Evolutionary conservation across 1,140 invertebrate species (phyloP), one percentile per base, ranked within the genome.

Genomic region (Trissolcus basalis): DNA sequence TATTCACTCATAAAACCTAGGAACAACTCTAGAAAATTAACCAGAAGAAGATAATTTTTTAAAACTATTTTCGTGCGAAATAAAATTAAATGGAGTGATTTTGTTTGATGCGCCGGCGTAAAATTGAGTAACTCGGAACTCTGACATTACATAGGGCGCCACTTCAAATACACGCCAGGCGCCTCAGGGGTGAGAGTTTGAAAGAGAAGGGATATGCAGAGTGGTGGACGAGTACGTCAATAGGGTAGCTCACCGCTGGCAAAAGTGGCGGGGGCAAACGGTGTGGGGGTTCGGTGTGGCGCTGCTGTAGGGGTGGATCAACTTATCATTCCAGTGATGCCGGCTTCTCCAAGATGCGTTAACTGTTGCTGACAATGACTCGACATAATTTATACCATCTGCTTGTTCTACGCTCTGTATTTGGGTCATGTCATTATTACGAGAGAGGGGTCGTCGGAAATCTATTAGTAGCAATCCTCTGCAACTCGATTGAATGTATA

Each of bases 201-300:
- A 36, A 60, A 69, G 64, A 53, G 64, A 39, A 55, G 56, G 65
- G 50, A 39, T 13, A 41, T 41, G 54, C 41, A 53, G 33, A 33
- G 70, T 54, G 55, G 54, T 43, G 70, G 59, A 16, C 35, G 7
- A 56, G 58, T 48, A 63, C 67, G 67, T 71, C 67, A 63, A 71
- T 71, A 71, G 67, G 67, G 36, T 43, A 12, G 58, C 56, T 61
- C 43, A n/a, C 15, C 19, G 64, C 41, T 69, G 32, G 50, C 36
- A 49, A 54, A 13, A n/a, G 35, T 61, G 13, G 56, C 51, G 67
- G 49, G 58, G 56, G 0, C 4, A 32, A 44, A 51, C n/a, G 14
- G 14, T 5, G 47, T 19, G 58, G 35, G 45, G 48, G 50, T 43
- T 50, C 48, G 36, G 2, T 12, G 54, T 45, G 54, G 54, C 43